A percentile compares a stretch with the other conserved stretches of the same genome.
phyloP scores from a whole-genome alignment of 2,797 vertebrate species.

The Microchirus variegatus region DNA sequence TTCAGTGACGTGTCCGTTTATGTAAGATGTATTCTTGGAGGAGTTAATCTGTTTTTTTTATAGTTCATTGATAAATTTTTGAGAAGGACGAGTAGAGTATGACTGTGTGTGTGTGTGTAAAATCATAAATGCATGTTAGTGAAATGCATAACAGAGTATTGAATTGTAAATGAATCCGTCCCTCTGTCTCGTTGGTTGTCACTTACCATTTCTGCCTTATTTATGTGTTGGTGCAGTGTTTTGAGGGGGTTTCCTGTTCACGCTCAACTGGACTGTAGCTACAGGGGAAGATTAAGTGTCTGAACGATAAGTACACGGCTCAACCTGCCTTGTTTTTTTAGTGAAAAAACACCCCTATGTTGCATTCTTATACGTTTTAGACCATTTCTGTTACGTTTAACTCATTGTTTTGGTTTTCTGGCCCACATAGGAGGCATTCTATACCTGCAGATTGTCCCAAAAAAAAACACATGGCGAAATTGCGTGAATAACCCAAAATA shows the following conservation, averaged over 20 bases:
- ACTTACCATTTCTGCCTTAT: conserved; percentile 21
- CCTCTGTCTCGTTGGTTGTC: conserved; percentile 4
- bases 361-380: too few species aligned
- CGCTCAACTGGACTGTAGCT: conserved; percentile 10
- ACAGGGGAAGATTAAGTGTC: not conserved
- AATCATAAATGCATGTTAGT: conserved; percentile 9
- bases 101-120: not conserved
- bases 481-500: too few species aligned
- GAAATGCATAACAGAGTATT: conserved; percentile 15
- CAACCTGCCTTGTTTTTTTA: too few species aligned
- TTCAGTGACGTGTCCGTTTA: conserved; percentile 70
- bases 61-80: conserved; percentile 67
- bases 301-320: not conserved
- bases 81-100: conserved; percentile 10
- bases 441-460: too few species aligned
- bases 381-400: too few species aligned
- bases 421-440: too few species aligned
- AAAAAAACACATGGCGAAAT: too few species aligned
- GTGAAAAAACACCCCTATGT: too few species aligned
- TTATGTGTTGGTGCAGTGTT: conserved; percentile 2
- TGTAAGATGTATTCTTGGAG: conserved; percentile 66
- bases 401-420: too few species aligned
- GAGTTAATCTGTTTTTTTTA: conserved; percentile 66
- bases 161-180: conserved; percentile 17
- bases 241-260: conserved; percentile 7